phyloP scores from a whole-genome alignment of 2,888 invertebrate species.

The Cephalotes varians region DNA sequence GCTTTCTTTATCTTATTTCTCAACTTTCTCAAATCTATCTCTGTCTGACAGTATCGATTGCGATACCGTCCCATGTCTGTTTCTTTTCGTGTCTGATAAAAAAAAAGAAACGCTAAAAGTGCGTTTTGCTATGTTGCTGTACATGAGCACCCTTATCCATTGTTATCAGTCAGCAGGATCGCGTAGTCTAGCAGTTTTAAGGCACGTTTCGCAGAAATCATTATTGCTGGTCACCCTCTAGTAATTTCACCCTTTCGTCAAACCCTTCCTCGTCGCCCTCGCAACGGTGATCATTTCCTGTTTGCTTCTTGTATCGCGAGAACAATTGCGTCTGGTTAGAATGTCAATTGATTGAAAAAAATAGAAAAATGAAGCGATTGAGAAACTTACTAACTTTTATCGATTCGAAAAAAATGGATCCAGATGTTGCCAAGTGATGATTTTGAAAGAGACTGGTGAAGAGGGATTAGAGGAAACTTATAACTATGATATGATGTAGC shows the following conservation, averaged over 20 bases:
- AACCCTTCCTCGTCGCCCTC: constrained; percentile 31
- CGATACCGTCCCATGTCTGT: background rate
- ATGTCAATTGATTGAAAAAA: background rate
- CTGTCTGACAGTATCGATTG: constrained; percentile 6
- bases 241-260: constrained; percentile 32
- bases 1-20: constrained; percentile 13
- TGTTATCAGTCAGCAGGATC: constrained; percentile 34
- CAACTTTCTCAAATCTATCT: constrained; percentile 5
- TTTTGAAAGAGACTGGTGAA: constrained; percentile 37
- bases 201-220: constrained; percentile 56
- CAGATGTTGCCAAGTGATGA: background rate
- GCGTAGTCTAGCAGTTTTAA: constrained; percentile 14
- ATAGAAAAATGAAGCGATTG: background rate
- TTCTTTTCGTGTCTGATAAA: constrained; percentile 5
- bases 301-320: background rate
- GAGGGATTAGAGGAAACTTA: background rate
- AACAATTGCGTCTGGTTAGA: background rate
- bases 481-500: constrained; percentile 36
- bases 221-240: constrained; percentile 36
- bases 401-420: background rate
- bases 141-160: constrained; percentile 22
- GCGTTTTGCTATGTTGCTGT: background rate
- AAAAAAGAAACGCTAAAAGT: constrained; percentile 12
- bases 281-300: constrained; percentile 10
- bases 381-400: background rate